Conservation (phyloP, 2,113 vertebrate species). For the Triplophysa tibetana region DNA sequence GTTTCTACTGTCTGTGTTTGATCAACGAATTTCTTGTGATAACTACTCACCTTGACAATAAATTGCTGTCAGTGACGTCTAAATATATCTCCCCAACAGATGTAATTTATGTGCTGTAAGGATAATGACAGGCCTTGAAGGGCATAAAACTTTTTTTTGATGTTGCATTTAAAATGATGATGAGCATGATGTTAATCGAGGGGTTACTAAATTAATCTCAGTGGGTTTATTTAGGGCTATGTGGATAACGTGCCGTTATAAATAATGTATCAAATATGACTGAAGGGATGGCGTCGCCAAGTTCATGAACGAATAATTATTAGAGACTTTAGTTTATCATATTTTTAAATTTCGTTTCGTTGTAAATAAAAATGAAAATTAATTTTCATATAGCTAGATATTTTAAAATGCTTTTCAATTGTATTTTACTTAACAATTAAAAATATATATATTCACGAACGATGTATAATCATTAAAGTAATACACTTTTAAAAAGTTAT, state of each 20-base stretch:
- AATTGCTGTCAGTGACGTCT: background rate
- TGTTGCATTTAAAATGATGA: background rate
- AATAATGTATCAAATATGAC: background rate
- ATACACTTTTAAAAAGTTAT: too few relatives aligned
- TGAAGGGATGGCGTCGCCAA: background rate
- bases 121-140: slow-evolving; percentile 15
- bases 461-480: too few relatives aligned
- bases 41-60: slow-evolving; percentile 13
- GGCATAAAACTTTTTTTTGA: slow-evolving; percentile 14
- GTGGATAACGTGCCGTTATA: background rate
- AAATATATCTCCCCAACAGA: background rate
- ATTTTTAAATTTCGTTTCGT: background rate
- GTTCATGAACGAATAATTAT: background rate
- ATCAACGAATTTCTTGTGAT: background rate
- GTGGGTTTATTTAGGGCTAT: background rate
- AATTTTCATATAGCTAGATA: too few relatives aligned
- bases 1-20: slow-evolving; percentile 27
- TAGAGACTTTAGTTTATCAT: background rate
- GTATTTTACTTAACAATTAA: too few relatives aligned
- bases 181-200: too few relatives aligned
- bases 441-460: too few relatives aligned
- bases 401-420: too few relatives aligned
- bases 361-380: background rate
- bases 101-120: slow-evolving; percentile 38
- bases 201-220: background rate